Evolutionary conservation across 2,888 invertebrate genomes (phyloP).

Genomic region (Periphyllus acericola): DNA sequence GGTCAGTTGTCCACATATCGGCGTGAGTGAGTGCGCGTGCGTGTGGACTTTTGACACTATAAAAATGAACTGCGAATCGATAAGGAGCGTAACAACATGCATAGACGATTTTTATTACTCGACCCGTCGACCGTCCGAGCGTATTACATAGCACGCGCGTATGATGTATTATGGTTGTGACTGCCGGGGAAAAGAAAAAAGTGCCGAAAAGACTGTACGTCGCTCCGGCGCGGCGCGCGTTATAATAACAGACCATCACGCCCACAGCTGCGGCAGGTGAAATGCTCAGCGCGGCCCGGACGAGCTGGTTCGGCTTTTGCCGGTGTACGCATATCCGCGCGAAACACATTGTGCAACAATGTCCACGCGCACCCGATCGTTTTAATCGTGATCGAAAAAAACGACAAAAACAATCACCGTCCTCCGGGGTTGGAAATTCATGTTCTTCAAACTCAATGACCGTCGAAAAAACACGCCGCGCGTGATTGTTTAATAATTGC

Average conservation of each 20-base stretch:
- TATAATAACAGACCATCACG: no score
- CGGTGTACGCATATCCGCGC: no score
- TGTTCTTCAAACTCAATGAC: not conserved
- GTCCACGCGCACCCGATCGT: not conserved
- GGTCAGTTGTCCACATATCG: not conserved
- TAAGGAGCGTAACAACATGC: not conserved
- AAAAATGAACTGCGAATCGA: not conserved
- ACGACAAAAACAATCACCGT: no score
- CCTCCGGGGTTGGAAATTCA: no score
- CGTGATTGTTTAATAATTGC: not conserved
- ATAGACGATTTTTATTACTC: not conserved
- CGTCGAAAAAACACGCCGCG: not conserved
- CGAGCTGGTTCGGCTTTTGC: not conserved
- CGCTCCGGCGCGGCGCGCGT: not conserved
- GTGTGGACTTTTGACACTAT: not conserved
- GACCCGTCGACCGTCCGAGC: not conserved
- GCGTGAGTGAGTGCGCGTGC: not conserved
- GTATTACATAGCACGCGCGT: not conserved
- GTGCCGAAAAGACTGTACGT: not conserved
- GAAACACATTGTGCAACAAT: not conserved
- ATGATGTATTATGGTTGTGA: not conserved
- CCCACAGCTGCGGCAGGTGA: no score
- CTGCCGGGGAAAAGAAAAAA: not conserved
- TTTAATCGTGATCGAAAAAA: not conserved
- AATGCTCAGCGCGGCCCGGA: no score